These are phyloP conservation scores for Harpalus rufipes DNA, from an alignment of 2,888 invertebrate species.

Conservation along the genomic window DNA sequence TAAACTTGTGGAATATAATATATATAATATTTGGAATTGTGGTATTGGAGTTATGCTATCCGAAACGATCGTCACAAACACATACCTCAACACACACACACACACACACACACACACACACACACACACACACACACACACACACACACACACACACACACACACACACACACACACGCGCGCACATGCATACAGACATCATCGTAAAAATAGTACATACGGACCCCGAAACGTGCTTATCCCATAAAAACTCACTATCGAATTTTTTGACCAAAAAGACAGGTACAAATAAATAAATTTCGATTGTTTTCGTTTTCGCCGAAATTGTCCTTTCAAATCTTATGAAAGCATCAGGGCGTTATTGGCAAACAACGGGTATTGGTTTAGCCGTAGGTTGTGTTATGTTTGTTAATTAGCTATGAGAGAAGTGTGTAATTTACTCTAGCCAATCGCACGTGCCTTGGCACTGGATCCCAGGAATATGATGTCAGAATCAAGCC, in stretches of 20 bases:
- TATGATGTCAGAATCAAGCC: background rate
- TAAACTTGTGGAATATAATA: no score
- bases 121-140: no score
- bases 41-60: no score
- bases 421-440: background rate
- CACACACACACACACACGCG: background rate
- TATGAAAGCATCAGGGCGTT: background rate
- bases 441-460: background rate
- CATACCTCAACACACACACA: no score
- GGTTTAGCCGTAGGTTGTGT: background rate
- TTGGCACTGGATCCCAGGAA: background rate
- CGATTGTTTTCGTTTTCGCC: no score
- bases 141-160: no score
- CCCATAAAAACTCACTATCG: no score
- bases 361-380: background rate
- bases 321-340: background rate
- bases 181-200: background rate
- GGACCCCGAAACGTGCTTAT: background rate
- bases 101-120: no score
- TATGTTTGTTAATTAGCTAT: background rate
- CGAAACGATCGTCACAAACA: no score
- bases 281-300: no score
- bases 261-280: no score
- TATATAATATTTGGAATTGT: no score
- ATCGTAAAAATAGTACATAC: background rate